Evolutionary conservation across 64 coral and sea anemone species (phyloP).

Genomic region (Orbicella faveolata): DNA sequence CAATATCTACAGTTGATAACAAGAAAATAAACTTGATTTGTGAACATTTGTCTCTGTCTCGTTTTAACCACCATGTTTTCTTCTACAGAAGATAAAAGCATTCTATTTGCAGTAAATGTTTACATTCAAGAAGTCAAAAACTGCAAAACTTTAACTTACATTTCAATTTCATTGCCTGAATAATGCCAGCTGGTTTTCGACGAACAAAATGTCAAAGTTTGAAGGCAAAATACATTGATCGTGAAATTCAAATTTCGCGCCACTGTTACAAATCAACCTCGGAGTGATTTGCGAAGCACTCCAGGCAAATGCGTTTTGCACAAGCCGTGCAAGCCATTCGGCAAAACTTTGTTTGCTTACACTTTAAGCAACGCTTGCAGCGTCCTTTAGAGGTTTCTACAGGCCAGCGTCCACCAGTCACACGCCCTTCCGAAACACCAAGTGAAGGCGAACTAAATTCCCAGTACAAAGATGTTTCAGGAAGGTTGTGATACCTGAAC

Average conservation of each 20-base stretch:
- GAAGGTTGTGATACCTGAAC: not conserved
- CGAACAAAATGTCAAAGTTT: not conserved
- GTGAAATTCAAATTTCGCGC: constrained; percentile 19
- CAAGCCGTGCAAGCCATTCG: not conserved
- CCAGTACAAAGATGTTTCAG: constrained; percentile 20
- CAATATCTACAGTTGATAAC: not conserved
- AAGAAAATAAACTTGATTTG: constrained; percentile 12
- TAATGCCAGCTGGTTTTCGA: not conserved
- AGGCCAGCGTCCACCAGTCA: constrained; percentile 14
- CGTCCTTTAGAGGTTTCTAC: constrained; percentile 28
- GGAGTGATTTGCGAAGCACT: constrained; percentile 37
- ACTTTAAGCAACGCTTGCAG: constrained; percentile 42
- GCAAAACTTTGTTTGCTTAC: constrained; percentile 24
- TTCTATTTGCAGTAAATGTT: not conserved
- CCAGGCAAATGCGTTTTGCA: constrained; percentile 17
- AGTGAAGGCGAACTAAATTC: not conserved
- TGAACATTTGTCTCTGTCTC: constrained; percentile 1
- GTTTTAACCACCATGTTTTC: not conserved
- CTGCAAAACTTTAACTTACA: not conserved
- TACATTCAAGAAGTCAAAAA: constrained; percentile 14
- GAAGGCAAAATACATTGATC: not conserved
- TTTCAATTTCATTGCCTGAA: not conserved
- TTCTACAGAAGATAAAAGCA: not conserved
- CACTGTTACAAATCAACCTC: constrained; percentile 7
- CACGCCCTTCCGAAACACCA: not conserved